Evolutionary conservation across 1,140 invertebrate species (phyloP).

Genomic region (Trachymyrmex septentrionalis): DNA sequence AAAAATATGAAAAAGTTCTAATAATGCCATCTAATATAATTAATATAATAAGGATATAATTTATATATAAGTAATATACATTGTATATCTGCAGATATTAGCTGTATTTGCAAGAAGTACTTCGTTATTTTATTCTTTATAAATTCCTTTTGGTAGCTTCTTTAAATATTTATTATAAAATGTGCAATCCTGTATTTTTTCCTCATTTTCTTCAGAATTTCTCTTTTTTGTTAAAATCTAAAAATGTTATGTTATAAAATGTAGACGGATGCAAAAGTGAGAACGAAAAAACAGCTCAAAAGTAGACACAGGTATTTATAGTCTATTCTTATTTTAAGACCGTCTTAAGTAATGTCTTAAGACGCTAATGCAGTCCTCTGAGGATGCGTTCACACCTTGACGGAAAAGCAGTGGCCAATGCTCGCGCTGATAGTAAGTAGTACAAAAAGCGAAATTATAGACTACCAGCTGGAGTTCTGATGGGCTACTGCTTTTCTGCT

Average conservation of each 20-base stretch:
- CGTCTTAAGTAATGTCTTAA: too few species aligned
- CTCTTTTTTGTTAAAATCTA: neutral
- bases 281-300: too few species aligned
- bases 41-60: neutral
- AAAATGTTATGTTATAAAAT: neutral
- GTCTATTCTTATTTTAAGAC: too few species aligned
- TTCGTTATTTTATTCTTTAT: neutral
- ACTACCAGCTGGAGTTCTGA: too few species aligned
- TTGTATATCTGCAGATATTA: neutral
- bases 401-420: too few species aligned
- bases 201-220: neutral
- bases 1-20: neutral
- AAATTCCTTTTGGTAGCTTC: neutral
- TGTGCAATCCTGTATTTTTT: neutral
- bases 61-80: slow-evolving; percentile 9
- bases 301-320: too few species aligned
- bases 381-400: too few species aligned
- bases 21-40: neutral
- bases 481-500: too few species aligned
- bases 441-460: too few species aligned
- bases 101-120: neutral
- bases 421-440: too few species aligned
- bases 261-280: too few species aligned
- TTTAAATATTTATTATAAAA: slow-evolving; percentile 3
- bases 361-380: too few species aligned